Evolutionary conservation across 2,113 vertebrate genomes (phyloP).

Genomic region (Pitta sordida): DNA sequence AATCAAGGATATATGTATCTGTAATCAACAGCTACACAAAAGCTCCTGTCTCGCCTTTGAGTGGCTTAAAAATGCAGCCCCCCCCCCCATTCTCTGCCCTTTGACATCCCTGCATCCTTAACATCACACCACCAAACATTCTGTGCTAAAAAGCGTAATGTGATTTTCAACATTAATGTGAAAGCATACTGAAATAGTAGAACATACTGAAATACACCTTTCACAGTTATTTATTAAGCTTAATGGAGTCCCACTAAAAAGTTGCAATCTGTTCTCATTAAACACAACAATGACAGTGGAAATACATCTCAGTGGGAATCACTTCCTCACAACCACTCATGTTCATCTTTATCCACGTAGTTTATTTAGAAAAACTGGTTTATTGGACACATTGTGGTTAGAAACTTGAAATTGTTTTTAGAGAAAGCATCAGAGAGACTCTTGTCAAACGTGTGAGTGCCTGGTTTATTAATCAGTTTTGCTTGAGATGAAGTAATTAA

Average conservation of each 20-base stretch:
- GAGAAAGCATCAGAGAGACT: not conserved
- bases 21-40: not conserved
- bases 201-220: not conserved
- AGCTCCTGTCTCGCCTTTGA: not conserved
- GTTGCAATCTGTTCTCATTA: not conserved
- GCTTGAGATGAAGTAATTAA: not conserved
- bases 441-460: not conserved
- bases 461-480: not conserved
- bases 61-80: not conserved
- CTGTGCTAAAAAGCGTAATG: not conserved
- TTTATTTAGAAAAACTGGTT: not conserved
- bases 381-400: not conserved
- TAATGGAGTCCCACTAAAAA: not conserved
- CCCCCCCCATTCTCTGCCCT: not conserved
- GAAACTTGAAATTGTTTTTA: not conserved
- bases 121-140: not conserved
- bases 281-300: not conserved
- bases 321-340: too few species aligned
- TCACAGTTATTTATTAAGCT: not conserved
- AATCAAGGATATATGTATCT: not conserved
- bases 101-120: not conserved
- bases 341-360: fast-evolving
- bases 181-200: not conserved
- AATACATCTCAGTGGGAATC: not conserved
- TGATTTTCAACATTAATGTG: not conserved